Conservation (phyloP, 2,113 vertebrate genomes). For the Catharus bicknelli region DNA sequence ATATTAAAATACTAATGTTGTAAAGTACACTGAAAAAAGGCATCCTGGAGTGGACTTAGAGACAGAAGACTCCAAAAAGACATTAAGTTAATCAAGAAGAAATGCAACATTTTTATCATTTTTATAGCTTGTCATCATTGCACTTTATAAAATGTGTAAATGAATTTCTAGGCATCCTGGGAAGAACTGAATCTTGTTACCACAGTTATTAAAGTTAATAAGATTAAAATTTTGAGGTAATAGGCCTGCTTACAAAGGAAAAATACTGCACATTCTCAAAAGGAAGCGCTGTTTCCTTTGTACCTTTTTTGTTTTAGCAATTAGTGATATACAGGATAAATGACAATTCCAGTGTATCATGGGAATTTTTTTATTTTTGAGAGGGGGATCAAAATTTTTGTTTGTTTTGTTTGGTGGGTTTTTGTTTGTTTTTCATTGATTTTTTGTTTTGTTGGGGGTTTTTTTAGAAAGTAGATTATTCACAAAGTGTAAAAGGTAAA, state of each 20-base stretch:
- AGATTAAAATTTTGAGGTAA: neutral
- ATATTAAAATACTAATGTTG: neutral
- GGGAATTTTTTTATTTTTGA: neutral
- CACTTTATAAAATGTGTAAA: neutral
- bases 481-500: neutral
- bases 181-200: neutral
- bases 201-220: neutral
- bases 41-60: neutral
- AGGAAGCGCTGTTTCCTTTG: neutral
- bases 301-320: neutral
- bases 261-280: neutral
- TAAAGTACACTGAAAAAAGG: neutral
- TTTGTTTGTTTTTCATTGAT: neutral
- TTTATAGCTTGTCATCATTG: neutral
- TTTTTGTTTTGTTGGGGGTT: too few relatives aligned
- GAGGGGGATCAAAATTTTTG: neutral
- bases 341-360: neutral
- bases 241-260: neutral
- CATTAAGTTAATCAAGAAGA: neutral
- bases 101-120: neutral
- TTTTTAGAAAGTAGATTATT: neutral
- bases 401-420: rapidly evolving
- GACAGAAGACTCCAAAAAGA: neutral
- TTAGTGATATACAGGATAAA: neutral
- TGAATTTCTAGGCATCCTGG: neutral